Percentiles rank a stretch among this genome's conserved stretches.
Conservation (phyloP, 2,113 vertebrate species). For the Pterocles gutturalis region DNA sequence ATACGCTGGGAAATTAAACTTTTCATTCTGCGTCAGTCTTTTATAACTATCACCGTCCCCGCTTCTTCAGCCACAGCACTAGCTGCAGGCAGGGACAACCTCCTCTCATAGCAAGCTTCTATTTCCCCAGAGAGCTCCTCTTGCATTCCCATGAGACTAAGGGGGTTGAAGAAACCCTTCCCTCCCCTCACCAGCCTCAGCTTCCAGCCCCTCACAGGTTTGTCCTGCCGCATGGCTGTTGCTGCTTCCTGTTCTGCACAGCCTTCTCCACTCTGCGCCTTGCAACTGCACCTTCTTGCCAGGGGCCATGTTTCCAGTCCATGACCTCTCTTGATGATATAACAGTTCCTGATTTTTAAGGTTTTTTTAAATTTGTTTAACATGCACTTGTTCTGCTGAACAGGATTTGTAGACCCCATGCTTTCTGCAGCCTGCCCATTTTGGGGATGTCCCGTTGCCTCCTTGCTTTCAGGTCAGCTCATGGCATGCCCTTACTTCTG, state of each 20-base stretch:
- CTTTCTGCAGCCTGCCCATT: not conserved
- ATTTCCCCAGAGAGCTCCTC: not conserved
- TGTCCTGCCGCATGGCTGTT: not conserved
- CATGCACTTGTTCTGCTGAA: accelerated
- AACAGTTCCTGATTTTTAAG: not conserved
- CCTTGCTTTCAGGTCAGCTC: not conserved
- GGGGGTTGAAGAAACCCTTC: not conserved
- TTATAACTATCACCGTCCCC: not conserved
- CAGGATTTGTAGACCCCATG: not conserved
- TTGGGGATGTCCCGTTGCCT: not conserved
- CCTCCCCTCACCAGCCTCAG: not conserved
- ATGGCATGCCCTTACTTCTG: not conserved
- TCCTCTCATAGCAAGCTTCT: not conserved
- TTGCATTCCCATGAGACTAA: not conserved
- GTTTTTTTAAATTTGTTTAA: not conserved
- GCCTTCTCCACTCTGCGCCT: not conserved
- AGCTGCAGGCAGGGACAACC: not conserved
- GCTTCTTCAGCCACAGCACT: not conserved
- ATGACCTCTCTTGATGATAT: not conserved
- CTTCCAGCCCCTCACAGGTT: not conserved
- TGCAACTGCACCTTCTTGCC: not conserved
- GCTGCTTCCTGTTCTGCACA: not conserved
- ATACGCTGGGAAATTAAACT: not conserved
- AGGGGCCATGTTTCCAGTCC: not conserved
- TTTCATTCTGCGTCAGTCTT: not conserved